phyloP scores from a whole-genome alignment of 1,140 invertebrate genomes.

The Plectrocnemia conspersa region DNA sequence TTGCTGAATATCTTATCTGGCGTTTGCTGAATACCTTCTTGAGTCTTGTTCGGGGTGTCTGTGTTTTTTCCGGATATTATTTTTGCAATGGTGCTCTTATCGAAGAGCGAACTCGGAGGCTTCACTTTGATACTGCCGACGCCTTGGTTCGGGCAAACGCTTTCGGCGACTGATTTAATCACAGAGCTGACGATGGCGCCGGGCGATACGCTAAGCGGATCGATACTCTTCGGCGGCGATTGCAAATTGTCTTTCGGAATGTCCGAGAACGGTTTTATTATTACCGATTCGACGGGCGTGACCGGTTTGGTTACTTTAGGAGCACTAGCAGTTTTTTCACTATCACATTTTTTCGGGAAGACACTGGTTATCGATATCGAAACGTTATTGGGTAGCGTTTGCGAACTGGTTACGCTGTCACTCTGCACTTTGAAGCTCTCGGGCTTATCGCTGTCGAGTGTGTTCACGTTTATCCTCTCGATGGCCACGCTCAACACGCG shows the following conservation, averaged over 20 bases:
- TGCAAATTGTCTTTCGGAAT: constrained; percentile 12
- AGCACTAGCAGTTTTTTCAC: constrained; percentile 19
- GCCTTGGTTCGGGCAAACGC: constrained; percentile 1
- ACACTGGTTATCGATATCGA: constrained; percentile 31
- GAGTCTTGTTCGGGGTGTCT: neutral
- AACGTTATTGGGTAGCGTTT: constrained; percentile 22
- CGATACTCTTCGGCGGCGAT: constrained; percentile 11
- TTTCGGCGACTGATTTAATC: constrained; percentile 16
- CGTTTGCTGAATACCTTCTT: neutral
- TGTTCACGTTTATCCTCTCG: constrained; percentile 2
- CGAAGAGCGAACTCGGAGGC: constrained; percentile 27
- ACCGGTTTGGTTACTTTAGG: constrained; percentile 37
- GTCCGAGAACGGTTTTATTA: constrained; percentile 28
- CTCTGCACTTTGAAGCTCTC: constrained; percentile 24
- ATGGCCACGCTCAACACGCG: neutral
- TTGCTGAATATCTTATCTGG: constrained; percentile 8
- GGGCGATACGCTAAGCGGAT: constrained; percentile 1
- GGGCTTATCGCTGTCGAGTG: constrained; percentile 16
- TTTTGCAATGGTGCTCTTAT: constrained; percentile 27
- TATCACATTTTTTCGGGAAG: constrained; percentile 26
- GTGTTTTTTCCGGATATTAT: constrained; percentile 28
- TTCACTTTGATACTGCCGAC: constrained; percentile 28
- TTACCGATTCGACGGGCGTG: constrained; percentile 45
- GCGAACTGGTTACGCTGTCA: constrained; percentile 3
- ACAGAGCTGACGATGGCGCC: constrained; percentile 16